A percentile compares a stretch with the other conserved stretches of the same genome.
Conservation (phyloP, 1,140 invertebrate species). For the Cephus cinctus region DNA sequence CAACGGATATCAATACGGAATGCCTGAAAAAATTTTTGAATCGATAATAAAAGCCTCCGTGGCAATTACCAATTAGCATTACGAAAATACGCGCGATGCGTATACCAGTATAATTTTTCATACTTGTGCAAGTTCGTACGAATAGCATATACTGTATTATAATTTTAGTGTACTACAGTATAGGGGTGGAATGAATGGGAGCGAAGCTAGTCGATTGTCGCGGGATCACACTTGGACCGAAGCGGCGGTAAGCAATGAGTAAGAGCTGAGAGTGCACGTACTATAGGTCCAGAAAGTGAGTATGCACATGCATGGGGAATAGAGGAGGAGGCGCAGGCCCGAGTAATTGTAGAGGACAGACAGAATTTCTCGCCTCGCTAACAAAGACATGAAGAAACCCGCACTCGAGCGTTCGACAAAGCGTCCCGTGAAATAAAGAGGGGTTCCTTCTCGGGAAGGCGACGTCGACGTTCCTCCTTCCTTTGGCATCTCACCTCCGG, state of each 20-base stretch:
- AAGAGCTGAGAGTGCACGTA: too few relatives aligned
- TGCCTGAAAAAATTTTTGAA: too few relatives aligned
- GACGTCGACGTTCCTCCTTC: too few relatives aligned
- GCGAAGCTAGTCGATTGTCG: not conserved
- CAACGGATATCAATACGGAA: slow-evolving; percentile 25
- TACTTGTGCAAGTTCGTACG: slow-evolving; percentile 17
- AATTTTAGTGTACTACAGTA: too few relatives aligned
- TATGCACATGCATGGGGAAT: too few relatives aligned
- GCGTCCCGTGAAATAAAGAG: slow-evolving; percentile 39
- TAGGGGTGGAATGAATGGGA: not conserved
- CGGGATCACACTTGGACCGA: not conserved
- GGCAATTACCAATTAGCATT: too few relatives aligned
- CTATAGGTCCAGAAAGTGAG: too few relatives aligned
- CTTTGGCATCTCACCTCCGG: not conserved
- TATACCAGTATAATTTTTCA: too few relatives aligned
- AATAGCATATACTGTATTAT: slow-evolving; percentile 13
- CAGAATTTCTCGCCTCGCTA: slow-evolving; percentile 53
- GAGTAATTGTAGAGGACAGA: slow-evolving; percentile 49
- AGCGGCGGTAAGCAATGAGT: slow-evolving; percentile 3
- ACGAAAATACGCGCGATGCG: too few relatives aligned
- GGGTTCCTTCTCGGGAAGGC: slow-evolving; percentile 14
- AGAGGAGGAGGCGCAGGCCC: too few relatives aligned
- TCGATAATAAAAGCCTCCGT: too few relatives aligned
- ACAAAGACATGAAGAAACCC: slow-evolving; percentile 51
- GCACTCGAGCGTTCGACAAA: slow-evolving; percentile 43